A percentile compares a stretch with the other conserved stretches of the same genome.
These are phyloP conservation scores for Akabosia matsudoensis DNA, from an alignment of 1,140 invertebrate genomes.

Conservation along the genomic window DNA sequence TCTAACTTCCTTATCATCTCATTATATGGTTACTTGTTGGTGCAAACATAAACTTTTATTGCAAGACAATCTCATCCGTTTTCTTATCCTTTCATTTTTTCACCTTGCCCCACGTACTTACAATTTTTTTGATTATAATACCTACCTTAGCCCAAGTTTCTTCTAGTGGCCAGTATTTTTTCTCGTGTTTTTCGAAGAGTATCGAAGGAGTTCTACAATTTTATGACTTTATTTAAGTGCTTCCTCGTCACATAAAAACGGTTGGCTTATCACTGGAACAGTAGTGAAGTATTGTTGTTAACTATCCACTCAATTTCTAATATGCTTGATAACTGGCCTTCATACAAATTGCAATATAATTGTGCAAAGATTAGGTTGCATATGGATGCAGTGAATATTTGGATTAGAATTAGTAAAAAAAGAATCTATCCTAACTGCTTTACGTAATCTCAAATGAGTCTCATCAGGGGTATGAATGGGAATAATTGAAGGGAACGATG, in stretches of 20 bases:
- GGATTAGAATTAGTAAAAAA: not conserved
- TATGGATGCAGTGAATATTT: not conserved
- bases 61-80: not conserved
- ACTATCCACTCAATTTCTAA: too few relatives aligned
- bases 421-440: too few relatives aligned
- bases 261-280: slow-evolving; percentile 5
- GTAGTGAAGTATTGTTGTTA: not conserved
- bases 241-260: slow-evolving; percentile 8
- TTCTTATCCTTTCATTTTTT: not conserved
- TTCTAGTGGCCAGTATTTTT: too few relatives aligned
- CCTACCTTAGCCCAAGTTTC: too few relatives aligned
- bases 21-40: not conserved
- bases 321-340: too few relatives aligned
- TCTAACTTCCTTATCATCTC: not conserved
- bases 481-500: not conserved
- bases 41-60: slow-evolving; percentile 17
- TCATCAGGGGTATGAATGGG: not conserved
- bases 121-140: not conserved
- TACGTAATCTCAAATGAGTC: not conserved
- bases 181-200: not conserved
- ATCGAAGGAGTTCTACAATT: slow-evolving; percentile 2
- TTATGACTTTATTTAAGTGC: slow-evolving; percentile 8
- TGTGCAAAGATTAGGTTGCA: not conserved
- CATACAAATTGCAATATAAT: slow-evolving; percentile 23
- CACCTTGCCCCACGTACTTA: not conserved